Evolutionary conservation across 2,797 vertebrate species (phyloP), one percentile per base, ranked within the genome.

Genomic region (Typhlichthys eigenmanni): DNA sequence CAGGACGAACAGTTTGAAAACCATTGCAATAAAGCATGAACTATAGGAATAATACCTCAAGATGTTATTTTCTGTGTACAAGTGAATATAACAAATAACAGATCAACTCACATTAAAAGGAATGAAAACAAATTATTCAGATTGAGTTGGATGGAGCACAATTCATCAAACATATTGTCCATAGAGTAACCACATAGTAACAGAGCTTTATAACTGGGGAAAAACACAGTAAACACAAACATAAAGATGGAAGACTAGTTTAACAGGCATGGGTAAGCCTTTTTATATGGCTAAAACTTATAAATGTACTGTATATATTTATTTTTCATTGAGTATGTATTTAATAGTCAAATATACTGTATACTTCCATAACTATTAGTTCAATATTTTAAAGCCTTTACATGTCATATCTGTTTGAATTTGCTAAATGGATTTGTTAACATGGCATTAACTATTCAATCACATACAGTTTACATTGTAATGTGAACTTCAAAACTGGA

Each of bases 151-250:
- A 58, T 64, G 53, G 64, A 69, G 29, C 73, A 5, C 14, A 54
- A 69, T 16, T 65, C 66, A 69, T 75, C 78, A 73, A 87, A 80
- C 79, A 78, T 64, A 52, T 49, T 76, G 52, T 54, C 54, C 29
- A n/a, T 55, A 55, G 13, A 55, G 29, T n/a, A 24, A 63, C 34
- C 60, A 62, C 83, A 89, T 73, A 82, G 66, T 69, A 82, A 85
- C 71, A 76, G 74, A 88, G 81, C 81, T 87, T 85, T 85, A 80
- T 77, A 86, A 86, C 85, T 89, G 87, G 81, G 69, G 52, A 43
- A 56, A 56, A 13, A 67, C 48, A 67, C 74, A 61, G 32, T 46
- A 38, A 55, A 86, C 78, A 85, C 63, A 78, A 72, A 73, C 67
- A 79, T 63, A 58, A 80, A 4, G n/a, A 4, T 32, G 69, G 78